A percentile compares a stretch with the other conserved stretches of the same genome.
Evolutionary conservation across 2,888 invertebrate genomes (phyloP).

Genomic region (Pantelozetes paolii): DNA sequence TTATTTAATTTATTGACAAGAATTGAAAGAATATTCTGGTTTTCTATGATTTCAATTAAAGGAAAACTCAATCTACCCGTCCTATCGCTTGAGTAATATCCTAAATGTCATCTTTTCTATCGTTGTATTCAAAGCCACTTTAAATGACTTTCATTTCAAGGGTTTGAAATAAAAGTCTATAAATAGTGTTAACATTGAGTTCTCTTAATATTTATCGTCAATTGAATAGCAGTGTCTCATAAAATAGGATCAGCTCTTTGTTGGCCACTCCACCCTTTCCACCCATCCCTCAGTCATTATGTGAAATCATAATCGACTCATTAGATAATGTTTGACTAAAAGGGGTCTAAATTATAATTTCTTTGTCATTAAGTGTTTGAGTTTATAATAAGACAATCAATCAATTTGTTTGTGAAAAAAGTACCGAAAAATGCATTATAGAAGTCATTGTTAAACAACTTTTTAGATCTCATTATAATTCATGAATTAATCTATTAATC

Average conservation of each 20-base stretch:
- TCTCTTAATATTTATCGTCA: not conserved
- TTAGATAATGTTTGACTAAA: not conserved
- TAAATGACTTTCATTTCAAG: too few relatives aligned
- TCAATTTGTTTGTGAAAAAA: not conserved
- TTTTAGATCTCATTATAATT: too few relatives aligned
- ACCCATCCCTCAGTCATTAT: not conserved
- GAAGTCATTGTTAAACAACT: too few relatives aligned
- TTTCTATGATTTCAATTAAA: too few relatives aligned
- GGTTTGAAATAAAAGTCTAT: not conserved
- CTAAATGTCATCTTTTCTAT: too few relatives aligned
- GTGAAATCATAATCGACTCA: not conserved
- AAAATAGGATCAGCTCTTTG: not conserved
- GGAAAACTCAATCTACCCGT: too few relatives aligned
- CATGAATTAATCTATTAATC: too few relatives aligned
- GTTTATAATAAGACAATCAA: not conserved
- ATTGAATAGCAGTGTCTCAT: not conserved
- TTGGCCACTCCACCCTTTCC: constrained; percentile 11
- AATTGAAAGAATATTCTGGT: too few relatives aligned
- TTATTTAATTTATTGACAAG: too few relatives aligned
- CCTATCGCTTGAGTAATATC: too few relatives aligned
- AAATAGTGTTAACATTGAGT: not conserved
- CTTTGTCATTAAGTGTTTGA: not conserved
- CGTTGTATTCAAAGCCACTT: too few relatives aligned
- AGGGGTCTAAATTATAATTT: not conserved
- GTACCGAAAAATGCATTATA: too few relatives aligned